phyloP scores from a whole-genome alignment of 2,113 vertebrate species.

The Antigone vipio region DNA sequence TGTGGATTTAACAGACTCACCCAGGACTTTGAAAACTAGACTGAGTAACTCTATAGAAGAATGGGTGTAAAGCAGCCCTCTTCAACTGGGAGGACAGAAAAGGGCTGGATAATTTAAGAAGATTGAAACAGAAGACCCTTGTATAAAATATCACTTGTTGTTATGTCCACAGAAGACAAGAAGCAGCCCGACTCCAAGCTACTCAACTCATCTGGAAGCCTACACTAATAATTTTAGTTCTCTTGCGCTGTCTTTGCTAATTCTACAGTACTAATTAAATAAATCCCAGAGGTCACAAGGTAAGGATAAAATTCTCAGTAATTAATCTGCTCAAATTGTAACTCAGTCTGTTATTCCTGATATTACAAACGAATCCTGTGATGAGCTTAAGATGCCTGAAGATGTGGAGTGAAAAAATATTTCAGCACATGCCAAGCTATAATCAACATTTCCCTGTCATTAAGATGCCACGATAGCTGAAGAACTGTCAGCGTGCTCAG shows the following conservation, averaged over 20 bases:
- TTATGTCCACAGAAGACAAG: background rate
- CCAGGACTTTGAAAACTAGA: background rate
- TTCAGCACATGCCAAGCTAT: background rate
- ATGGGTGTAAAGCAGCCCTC: background rate
- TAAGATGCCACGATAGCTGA: background rate
- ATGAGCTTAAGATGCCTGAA: background rate
- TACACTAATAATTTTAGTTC: background rate
- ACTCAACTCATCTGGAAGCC: background rate
- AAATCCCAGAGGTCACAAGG: conserved; percentile 54
- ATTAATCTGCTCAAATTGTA: conserved; percentile 49
- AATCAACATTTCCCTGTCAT: background rate
- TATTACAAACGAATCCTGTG: background rate
- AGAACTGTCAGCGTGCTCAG: background rate
- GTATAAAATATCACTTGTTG: background rate
- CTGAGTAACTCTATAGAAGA: background rate
- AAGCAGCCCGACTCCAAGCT: background rate
- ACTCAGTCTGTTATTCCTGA: background rate
- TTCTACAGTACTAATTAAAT: conserved; percentile 48
- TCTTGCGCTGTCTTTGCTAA: background rate
- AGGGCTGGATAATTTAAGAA: background rate
- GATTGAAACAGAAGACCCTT: background rate
- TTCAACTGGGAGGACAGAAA: background rate
- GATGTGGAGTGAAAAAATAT: background rate
- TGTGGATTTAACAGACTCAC: background rate
- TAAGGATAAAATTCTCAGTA: conserved; percentile 45